phyloP scores from a whole-genome alignment of 2,113 vertebrate genomes.

The Riparia riparia region DNA sequence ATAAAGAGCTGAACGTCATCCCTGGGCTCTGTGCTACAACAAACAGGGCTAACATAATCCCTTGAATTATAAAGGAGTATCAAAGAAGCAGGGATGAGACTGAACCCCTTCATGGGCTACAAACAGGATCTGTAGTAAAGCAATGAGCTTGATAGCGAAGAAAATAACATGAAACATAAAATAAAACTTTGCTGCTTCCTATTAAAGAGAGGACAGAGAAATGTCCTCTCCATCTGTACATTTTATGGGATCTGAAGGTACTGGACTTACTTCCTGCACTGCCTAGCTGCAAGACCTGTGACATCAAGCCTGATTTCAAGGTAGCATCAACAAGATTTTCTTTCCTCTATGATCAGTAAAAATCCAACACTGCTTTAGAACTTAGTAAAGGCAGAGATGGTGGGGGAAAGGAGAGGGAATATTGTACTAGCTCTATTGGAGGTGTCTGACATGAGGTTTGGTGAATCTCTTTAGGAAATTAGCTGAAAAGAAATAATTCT shows the following conservation, averaged over 20 bases:
- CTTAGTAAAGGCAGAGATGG: background rate
- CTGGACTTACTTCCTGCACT: background rate
- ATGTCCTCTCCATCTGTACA: background rate
- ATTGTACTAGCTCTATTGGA: background rate
- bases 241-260: background rate
- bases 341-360: background rate
- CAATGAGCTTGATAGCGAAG: rapidly evolving
- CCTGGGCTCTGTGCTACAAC: background rate
- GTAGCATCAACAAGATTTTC: background rate
- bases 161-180: background rate
- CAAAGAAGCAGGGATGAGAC: background rate
- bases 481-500: slow-evolving; percentile 57
- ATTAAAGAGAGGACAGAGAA: background rate
- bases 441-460: slow-evolving; percentile 25
- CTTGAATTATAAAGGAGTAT: background rate
- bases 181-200: rapidly evolving
- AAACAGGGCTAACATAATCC: background rate
- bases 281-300: background rate
- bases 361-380: background rate
- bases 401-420: background rate
- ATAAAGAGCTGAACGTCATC: background rate
- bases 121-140: background rate
- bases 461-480: slow-evolving; percentile 48
- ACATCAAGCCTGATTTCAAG: background rate
- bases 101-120: background rate